Percentiles rank a stretch among this genome's conserved stretches.
Conservation (phyloP, 2,113 vertebrate species). For the Rhabdomys dilectus region DNA sequence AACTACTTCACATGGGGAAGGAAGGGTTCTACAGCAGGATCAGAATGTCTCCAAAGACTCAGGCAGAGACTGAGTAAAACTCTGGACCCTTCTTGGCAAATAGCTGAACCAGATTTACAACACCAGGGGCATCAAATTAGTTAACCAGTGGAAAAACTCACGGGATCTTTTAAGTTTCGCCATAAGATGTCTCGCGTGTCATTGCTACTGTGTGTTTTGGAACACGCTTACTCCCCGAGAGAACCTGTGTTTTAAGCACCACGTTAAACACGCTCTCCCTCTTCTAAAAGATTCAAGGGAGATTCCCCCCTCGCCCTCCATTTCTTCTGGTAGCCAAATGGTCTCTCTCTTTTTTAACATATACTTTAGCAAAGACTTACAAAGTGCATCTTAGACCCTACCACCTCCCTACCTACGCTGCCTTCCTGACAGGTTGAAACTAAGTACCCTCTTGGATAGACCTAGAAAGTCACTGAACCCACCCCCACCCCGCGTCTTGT, state of each 20-base stretch:
- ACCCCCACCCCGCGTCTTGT: neutral
- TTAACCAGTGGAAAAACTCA: conserved; percentile 54
- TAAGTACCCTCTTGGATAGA: neutral
- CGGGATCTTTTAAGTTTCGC: conserved; percentile 26
- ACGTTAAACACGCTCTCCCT: neutral
- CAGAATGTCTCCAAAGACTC: neutral
- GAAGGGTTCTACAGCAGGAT: neutral
- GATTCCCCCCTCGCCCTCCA: neutral
- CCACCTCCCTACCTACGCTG: conserved; percentile 47
- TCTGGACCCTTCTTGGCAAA: neutral
- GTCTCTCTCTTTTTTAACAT: conserved; percentile 63
- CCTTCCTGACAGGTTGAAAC: conserved; percentile 24
- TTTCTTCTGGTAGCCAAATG: conserved; percentile 45
- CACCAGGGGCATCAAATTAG: conserved; percentile 23
- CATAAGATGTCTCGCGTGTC: neutral
- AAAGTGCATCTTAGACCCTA: conserved; percentile 51
- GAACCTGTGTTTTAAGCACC: neutral
- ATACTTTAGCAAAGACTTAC: conserved; percentile 72
- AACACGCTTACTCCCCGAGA: neutral
- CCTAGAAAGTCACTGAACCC: conserved; percentile 28
- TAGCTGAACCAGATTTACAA: neutral
- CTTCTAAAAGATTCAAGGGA: conserved; percentile 34
- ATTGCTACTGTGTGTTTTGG: neutral
- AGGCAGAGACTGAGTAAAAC: neutral
- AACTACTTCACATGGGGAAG: neutral